phyloP scores from a whole-genome alignment of 2,113 vertebrate species.

The Gobio gobio region DNA sequence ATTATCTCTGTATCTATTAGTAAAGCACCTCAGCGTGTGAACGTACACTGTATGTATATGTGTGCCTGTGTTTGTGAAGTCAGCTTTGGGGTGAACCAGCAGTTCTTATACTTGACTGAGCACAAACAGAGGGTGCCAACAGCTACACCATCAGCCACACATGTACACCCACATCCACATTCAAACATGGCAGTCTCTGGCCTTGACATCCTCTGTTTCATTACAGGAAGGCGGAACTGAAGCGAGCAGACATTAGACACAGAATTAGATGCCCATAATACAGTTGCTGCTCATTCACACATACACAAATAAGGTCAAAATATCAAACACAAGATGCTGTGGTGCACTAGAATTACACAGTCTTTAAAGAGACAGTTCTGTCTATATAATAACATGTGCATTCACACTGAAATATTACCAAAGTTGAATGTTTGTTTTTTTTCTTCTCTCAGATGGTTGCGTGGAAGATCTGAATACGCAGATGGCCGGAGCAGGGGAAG shows the following conservation, averaged over 20 bases:
- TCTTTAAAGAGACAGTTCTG: conserved; percentile 13
- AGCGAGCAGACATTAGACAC: conserved; percentile 18
- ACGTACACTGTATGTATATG: not conserved
- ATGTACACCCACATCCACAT: conserved; percentile 9
- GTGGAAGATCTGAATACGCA: conserved; percentile 63
- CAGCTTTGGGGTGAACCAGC: conserved; percentile 45
- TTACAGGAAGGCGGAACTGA: conserved; percentile 21
- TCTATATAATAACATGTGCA: not conserved
- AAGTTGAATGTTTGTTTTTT: not conserved
- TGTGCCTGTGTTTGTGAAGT: conserved; percentile 38
- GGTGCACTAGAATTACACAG: not conserved
- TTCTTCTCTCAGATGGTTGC: conserved; percentile 64
- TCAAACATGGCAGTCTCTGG: conserved; percentile 8
- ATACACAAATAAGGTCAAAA: conserved; percentile 45
- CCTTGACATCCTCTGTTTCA: conserved; percentile 17
- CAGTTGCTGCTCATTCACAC: conserved; percentile 25
- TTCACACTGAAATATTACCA: not conserved
- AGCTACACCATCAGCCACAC: conserved; percentile 46
- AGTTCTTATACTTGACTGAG: conserved; percentile 51
- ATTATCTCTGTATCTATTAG: not conserved
- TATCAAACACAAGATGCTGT: conserved; percentile 6
- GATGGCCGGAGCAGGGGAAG: conserved; percentile 56
- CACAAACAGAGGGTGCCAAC: conserved; percentile 48
- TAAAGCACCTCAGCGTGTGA: not conserved
- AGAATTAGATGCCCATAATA: conserved; percentile 19